Evolutionary conservation across 1,140 invertebrate genomes (phyloP), one percentile per base, ranked within the genome.

Genomic region (Drosophila sucinea): DNA sequence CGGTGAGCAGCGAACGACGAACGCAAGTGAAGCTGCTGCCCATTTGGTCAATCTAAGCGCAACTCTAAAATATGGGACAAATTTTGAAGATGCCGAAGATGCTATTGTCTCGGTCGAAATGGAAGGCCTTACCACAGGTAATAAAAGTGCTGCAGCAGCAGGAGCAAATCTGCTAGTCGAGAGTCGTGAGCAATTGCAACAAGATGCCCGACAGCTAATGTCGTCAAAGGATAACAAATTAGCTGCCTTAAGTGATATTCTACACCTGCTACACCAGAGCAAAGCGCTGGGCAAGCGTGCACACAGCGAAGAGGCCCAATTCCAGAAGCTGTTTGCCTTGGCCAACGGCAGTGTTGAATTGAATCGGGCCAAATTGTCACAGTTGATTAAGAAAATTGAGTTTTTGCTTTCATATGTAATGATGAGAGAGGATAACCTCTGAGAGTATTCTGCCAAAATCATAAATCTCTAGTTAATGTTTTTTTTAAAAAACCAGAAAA

Each of bases 351-450:
- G 92, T 54, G 78, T 92, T 44, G 81, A 95, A 71, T 91, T 94
- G 30, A 92, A 93, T 77, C 93, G 93, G 57, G 72, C 60, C 0
- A 94, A 93, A 91, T 70, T 95, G 2, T 93, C 94, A 73, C 92
- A 93, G 51, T 92, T 93, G 73, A 83, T 94, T 1, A 96, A 95
- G 79, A 96, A 96, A 92, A 84, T 96, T 7, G 95, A 96, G 83
- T 96, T 94, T 92, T 95, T 95, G 90, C 92, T 96, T 67, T 95
- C 95, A 0, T 96, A 94, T 93, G 89, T 94, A 55, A 93, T 94
- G 55, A 93, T 94, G 17, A 70, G 78, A 47, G 90, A 91, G n/a
- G 71, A 77, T 51, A 60, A 64, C 27, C 69, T 76, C 25, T 86
- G 71, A 86, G 17, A 58, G 23, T 27, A 66, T 29, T 23, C 33